A percentile compares a stretch with the other conserved stretches of the same genome.
These are phyloP conservation scores for Tipula helvola DNA, from an alignment of 2,888 invertebrate species.

Conservation along the genomic window DNA sequence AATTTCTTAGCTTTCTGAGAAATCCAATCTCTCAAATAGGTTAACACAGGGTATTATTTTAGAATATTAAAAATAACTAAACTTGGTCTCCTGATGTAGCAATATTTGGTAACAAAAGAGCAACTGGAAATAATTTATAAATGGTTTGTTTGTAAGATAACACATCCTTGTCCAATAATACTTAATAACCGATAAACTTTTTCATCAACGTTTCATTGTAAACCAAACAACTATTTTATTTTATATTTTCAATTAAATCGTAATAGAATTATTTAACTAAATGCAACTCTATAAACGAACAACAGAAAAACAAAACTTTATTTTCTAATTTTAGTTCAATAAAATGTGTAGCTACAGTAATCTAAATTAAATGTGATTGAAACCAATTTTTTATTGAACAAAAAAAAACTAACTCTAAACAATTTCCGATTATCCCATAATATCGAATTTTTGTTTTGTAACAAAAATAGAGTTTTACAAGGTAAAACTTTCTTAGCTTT, in stretches of 20 bases:
- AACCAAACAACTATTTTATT: not conserved
- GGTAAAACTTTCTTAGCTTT: not conserved
- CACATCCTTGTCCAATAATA: too few species aligned
- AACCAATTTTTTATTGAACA: not conserved
- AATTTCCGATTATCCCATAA: not conserved
- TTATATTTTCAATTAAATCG: not conserved
- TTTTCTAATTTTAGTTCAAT: not conserved
- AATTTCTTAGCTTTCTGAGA: too few species aligned
- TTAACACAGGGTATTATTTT: too few species aligned
- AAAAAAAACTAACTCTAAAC: not conserved
- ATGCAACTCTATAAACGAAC: not conserved
- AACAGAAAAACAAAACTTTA: not conserved
- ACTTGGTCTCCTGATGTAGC: too few species aligned
- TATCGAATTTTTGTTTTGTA: not conserved
- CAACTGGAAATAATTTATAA: too few species aligned
- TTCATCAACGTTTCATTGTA: too few species aligned
- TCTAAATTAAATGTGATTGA: not conserved
- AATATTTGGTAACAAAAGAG: too few species aligned
- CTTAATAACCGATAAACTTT: too few species aligned
- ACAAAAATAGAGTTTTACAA: not conserved
- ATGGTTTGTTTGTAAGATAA: too few species aligned
- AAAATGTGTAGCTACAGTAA: not conserved
- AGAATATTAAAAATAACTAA: too few species aligned
- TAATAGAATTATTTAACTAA: not conserved
- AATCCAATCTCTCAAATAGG: too few species aligned